Percentiles rank a stretch among this genome's conserved stretches.
Conservation (phyloP, 2,888 invertebrate species). For the Ormyrus rosae region DNA sequence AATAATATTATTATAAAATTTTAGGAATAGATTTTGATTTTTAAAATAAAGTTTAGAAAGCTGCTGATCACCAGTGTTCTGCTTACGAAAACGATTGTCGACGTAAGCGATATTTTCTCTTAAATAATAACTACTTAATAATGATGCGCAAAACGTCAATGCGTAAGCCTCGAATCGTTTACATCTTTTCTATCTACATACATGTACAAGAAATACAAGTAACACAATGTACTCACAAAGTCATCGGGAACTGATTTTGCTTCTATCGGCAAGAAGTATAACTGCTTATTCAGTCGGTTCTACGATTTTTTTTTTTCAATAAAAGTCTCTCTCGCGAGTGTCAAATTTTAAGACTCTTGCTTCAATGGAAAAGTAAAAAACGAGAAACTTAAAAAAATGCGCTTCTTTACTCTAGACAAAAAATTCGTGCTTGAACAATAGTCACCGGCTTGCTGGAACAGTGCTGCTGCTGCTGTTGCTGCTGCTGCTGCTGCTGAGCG, state of each 20-base stretch:
- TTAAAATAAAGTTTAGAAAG: slow-evolving; percentile 42
- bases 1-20: neutral
- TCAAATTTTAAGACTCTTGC: too few species aligned
- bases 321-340: too few species aligned
- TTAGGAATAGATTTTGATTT: neutral
- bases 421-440: slow-evolving; percentile 57
- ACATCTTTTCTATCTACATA: slow-evolving; percentile 56
- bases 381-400: slow-evolving; percentile 13
- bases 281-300: slow-evolving; percentile 6
- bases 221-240: slow-evolving; percentile 36
- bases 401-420: slow-evolving; percentile 54
- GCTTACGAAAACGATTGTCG: neutral
- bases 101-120: slow-evolving; percentile 8
- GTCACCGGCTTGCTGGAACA: slow-evolving; percentile 54
- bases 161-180: slow-evolving; percentile 48
- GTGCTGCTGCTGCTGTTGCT: slow-evolving; percentile 51
- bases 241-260: slow-evolving; percentile 20
- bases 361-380: slow-evolving; percentile 1
- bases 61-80: slow-evolving; percentile 23
- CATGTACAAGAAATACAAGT: slow-evolving; percentile 56
- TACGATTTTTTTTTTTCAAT: neutral
- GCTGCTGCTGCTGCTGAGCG: slow-evolving; percentile 27
- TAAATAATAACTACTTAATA: slow-evolving; percentile 17
- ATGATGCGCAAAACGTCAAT: slow-evolving; percentile 45
- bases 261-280: neutral